Evolutionary conservation across 2,797 vertebrate genomes (phyloP).

Genomic region (Scarus forsteni): DNA sequence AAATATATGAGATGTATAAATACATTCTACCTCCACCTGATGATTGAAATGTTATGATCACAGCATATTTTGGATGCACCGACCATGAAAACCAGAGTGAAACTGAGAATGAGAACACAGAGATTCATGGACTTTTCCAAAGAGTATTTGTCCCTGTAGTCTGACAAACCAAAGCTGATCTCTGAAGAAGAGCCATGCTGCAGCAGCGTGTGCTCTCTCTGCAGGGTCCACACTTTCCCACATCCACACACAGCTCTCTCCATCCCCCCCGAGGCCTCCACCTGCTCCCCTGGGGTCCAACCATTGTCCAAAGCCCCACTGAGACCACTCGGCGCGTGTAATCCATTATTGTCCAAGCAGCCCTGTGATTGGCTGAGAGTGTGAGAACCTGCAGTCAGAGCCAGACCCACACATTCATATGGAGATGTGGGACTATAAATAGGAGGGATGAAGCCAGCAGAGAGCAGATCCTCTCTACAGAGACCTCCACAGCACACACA

Average conservation of each 20-base stretch:
- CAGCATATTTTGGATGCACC: too few relatives aligned
- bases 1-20: too few relatives aligned
- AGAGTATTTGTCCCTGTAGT: too few relatives aligned
- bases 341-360: conserved; percentile 55
- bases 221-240: conserved; percentile 75
- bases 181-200: neutral
- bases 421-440: conserved; percentile 83
- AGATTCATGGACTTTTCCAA: too few relatives aligned
- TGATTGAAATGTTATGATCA: neutral
- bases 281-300: conserved; percentile 49
- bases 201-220: conserved; percentile 30
- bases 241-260: conserved; percentile 51
- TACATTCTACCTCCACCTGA: too few relatives aligned
- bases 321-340: conserved; percentile 6
- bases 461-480: conserved; percentile 60
- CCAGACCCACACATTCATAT: conserved; percentile 86
- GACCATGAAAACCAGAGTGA: too few relatives aligned
- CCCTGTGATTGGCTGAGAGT: conserved; percentile 87
- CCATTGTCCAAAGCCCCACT: conserved; percentile 41
- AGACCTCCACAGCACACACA: conserved; percentile 64
- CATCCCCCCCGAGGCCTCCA: conserved; percentile 48
- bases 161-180: too few relatives aligned
- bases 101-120: neutral
- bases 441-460: conserved; percentile 64
- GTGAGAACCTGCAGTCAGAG: conserved; percentile 87